Conservation (phyloP, 2,113 vertebrate genomes). For the Orthonyx spaldingii region DNA sequence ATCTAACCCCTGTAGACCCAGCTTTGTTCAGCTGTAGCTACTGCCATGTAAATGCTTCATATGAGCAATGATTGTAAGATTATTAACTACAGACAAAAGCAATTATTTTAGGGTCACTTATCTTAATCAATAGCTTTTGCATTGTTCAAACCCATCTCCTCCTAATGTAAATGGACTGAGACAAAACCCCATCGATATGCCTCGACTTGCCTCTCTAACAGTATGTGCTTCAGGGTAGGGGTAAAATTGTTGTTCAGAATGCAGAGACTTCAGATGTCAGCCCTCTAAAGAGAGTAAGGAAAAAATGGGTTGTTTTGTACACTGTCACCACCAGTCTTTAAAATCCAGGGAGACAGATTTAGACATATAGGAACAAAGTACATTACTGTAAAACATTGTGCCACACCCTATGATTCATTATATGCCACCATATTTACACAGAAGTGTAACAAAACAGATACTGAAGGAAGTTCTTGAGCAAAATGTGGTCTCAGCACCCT, state of each 20-base stretch:
- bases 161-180: background rate
- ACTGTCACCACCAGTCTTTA: background rate
- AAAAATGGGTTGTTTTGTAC: background rate
- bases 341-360: background rate
- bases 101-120: background rate
- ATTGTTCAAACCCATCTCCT: background rate
- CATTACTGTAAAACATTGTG: background rate
- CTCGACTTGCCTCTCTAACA: background rate
- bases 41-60: background rate
- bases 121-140: background rate
- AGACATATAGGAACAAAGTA: background rate
- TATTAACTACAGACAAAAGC: background rate
- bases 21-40: background rate
- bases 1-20: background rate
- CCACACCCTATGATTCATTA: background rate
- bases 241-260: background rate
- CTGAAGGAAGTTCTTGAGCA: background rate
- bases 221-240: fast-evolving
- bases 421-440: background rate
- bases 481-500: background rate
- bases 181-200: background rate
- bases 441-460: background rate
- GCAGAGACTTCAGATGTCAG: background rate
- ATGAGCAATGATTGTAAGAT: background rate
- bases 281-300: background rate